Evolutionary conservation across 2,113 vertebrate species (phyloP), one percentile per base, ranked within the genome.

Genomic region (Aviceda subcristata): DNA sequence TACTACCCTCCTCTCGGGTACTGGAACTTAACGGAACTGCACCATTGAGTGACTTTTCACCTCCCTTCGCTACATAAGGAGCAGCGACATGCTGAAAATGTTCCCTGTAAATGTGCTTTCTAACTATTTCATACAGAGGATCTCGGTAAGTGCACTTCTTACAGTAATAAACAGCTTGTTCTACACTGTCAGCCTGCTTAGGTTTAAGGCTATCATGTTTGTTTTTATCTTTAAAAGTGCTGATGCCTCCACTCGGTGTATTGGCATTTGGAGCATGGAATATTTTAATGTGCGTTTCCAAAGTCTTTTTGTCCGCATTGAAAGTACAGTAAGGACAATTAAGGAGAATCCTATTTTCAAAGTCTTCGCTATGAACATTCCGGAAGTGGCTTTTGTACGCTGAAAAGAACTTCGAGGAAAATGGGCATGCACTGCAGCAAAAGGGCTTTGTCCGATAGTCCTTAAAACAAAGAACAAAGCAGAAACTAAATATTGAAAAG

Each of bases 141-240:
- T 99, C 99, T 97, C 99, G 98, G 98, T 99, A 99, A 98, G 99
- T 99, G 99, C 99, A 99, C 98, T 99, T 99, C 98, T 99, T 99
- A 98, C 99, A 99, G 98, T 99, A 99, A 98, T 99, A 99, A 97
- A 99, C 99, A 43, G 99, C 99, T 98, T 99, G 99, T 88, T 99
- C 99, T 98, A 99, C 98, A 79, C 98, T 99, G 97, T 99, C 99
- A 97, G 98, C 98, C 53, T 98, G 98, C 96, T 98, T 98, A 94
- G 98, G 98, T 98, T 99, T 99, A 98, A 99, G 99, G 97, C 98
- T 98, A 96, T 99, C 98, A 69, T 98, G 97, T 95, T 98, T 99
- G 97, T 98, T 95, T 95, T 99, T 99, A 86, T 99, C 99, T 98
- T 99, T 99, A 93, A 99, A 98, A 98, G 98, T 97, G 97, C 98